Evolutionary conservation across 1,140 invertebrate genomes (phyloP).

Genomic region (Brevipalpus yothersi): DNA sequence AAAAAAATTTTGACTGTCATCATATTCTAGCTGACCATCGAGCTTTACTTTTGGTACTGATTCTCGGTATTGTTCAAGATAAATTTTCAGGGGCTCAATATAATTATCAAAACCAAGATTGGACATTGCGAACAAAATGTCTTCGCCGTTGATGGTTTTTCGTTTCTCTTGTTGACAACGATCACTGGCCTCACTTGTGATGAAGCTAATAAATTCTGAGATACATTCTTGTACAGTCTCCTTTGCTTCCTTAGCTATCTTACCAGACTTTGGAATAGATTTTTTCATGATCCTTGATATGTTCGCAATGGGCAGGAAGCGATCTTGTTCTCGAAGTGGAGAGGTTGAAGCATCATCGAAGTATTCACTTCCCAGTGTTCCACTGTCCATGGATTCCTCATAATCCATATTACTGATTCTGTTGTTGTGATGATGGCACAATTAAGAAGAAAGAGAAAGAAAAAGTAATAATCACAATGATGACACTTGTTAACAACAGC

Average conservation of each 20-base stretch:
- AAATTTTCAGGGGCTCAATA: constrained; percentile 87
- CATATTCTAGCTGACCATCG: neutral
- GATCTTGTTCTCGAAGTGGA: constrained; percentile 40
- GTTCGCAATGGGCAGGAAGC: constrained; percentile 93
- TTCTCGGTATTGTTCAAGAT: constrained; percentile 90
- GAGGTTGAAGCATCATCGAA: constrained; percentile 11
- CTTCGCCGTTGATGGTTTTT: constrained; percentile 98
- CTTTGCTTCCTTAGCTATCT: constrained; percentile 96
- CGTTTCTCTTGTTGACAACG: constrained; percentile 88
- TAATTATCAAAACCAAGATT: constrained; percentile 95
- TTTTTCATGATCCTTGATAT: constrained; percentile 98
- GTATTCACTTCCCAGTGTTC: neutral
- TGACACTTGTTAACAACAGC: too few species aligned
- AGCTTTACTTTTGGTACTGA: neutral
- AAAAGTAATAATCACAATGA: too few species aligned
- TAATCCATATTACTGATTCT: neutral
- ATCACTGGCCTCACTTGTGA: constrained; percentile 92
- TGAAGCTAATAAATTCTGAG: constrained; percentile 97
- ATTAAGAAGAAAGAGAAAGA: too few species aligned
- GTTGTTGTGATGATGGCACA: too few species aligned
- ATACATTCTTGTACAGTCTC: constrained; percentile 99
- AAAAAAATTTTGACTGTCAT: too few species aligned
- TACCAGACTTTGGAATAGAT: constrained; percentile 81
- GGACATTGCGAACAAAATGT: constrained; percentile 88
- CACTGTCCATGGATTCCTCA: neutral